A percentile compares a stretch with the other conserved stretches of the same genome.
Conservation (phyloP, 2,113 vertebrate species). For the Bubo bubo region DNA sequence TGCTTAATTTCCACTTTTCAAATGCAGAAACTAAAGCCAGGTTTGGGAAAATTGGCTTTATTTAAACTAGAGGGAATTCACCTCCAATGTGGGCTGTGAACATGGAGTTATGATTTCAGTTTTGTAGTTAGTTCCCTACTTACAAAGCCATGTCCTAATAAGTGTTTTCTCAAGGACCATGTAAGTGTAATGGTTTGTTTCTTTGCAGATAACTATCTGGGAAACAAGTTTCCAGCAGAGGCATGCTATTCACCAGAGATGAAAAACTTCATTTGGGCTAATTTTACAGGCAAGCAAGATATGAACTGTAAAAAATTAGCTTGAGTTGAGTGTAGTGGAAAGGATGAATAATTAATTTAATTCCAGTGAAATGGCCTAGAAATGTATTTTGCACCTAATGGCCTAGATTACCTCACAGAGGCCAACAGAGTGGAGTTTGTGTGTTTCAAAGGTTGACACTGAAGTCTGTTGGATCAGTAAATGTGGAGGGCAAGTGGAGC, state of each 20-base stretch:
- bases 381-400: not conserved
- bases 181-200: not conserved
- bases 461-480: not conserved
- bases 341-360: constrained; percentile 16
- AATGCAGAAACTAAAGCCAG: not conserved
- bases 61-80: not conserved
- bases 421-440: not conserved
- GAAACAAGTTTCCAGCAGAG: not conserved
- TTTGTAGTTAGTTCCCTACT: not conserved
- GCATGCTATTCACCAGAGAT: not conserved
- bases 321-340: not conserved
- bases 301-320: not conserved
- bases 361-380: not conserved
- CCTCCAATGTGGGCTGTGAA: not conserved
- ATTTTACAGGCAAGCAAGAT: not conserved
- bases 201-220: not conserved
- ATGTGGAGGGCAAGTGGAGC: not conserved
- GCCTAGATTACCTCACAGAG: not conserved
- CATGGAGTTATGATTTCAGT: not conserved
- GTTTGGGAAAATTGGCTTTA: not conserved
- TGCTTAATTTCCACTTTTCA: not conserved
- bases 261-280: not conserved
- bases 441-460: not conserved
- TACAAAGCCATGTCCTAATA: not conserved
- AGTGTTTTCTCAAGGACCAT: not conserved